phyloP scores from a whole-genome alignment of 2,888 invertebrate species.

The Adineta ricciae region DNA sequence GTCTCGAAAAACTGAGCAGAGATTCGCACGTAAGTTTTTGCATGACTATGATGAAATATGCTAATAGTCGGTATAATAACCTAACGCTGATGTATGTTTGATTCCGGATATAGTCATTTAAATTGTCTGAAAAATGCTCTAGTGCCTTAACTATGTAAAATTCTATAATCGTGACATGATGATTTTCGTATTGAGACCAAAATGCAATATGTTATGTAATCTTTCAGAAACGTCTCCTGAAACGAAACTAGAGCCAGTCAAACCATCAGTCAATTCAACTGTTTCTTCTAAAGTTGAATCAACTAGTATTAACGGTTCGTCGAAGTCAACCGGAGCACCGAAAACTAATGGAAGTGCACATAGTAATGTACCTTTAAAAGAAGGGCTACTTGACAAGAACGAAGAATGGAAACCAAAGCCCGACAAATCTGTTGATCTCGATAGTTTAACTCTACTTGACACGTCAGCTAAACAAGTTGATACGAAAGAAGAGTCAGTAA shows the following conservation, averaged over 20 bases:
- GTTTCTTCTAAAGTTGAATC: not conserved
- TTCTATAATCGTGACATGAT: no score
- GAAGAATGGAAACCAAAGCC: not conserved
- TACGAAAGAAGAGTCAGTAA: not conserved
- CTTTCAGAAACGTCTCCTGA: not conserved
- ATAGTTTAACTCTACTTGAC: not conserved
- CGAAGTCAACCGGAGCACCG: not conserved
- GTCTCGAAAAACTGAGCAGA: not conserved
- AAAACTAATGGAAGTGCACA: not conserved
- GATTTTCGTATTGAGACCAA: no score
- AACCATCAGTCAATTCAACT: not conserved
- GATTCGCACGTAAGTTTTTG: not conserved
- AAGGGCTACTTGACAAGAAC: not conserved
- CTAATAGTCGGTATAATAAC: no score
- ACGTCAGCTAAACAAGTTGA: not conserved
- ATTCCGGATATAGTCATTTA: no score
- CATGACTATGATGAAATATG: no score
- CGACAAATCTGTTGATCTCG: not conserved
- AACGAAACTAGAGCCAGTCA: not conserved
- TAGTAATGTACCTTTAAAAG: not conserved
- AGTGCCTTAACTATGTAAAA: no score
- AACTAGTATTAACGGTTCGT: not conserved
- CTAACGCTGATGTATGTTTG: no score
- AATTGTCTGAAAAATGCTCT: no score
- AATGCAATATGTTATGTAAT: no score